Conservation (phyloP, 2,113 vertebrate species). For the Rhinopomastus cyanomelas region DNA sequence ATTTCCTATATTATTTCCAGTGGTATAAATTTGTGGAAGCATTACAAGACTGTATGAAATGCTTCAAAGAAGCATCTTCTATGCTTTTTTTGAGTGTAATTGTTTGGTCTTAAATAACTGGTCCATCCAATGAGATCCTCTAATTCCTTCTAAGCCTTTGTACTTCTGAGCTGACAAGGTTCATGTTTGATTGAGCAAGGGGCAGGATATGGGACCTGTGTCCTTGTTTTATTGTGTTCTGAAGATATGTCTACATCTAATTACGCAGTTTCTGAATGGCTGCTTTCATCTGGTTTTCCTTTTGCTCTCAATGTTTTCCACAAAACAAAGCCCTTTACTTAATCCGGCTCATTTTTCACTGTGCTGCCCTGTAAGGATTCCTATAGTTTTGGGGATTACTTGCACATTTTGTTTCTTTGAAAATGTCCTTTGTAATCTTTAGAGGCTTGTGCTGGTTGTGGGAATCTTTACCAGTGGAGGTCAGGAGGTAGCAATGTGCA, state of each 20-base stretch:
- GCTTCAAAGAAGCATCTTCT: not conserved
- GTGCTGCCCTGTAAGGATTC: not conserved
- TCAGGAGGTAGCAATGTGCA: not conserved
- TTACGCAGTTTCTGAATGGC: not conserved
- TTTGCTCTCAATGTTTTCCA: not conserved
- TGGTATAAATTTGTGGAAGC: not conserved
- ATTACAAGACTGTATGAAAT: not conserved
- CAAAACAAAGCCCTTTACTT: conserved; percentile 11
- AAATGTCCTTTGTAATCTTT: not conserved
- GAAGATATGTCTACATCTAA: not conserved
- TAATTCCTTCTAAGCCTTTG: not conserved
- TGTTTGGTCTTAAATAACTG: not conserved
- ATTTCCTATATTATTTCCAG: conserved; percentile 6
- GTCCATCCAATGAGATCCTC: not conserved
- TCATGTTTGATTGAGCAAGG: not conserved
- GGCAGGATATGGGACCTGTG: not conserved
- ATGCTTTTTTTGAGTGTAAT: not conserved
- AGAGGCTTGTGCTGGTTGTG: not conserved
- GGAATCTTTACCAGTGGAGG: not conserved
- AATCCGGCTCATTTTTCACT: not conserved
- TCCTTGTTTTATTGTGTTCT: conserved; percentile 2
- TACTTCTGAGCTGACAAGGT: not conserved
- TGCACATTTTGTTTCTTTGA: not conserved
- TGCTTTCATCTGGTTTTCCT: conserved; percentile 35
- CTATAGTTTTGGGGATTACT: not conserved